Conservation (phyloP, 2,888 invertebrate genomes). For the Yponomeuta plumbellus region DNA sequence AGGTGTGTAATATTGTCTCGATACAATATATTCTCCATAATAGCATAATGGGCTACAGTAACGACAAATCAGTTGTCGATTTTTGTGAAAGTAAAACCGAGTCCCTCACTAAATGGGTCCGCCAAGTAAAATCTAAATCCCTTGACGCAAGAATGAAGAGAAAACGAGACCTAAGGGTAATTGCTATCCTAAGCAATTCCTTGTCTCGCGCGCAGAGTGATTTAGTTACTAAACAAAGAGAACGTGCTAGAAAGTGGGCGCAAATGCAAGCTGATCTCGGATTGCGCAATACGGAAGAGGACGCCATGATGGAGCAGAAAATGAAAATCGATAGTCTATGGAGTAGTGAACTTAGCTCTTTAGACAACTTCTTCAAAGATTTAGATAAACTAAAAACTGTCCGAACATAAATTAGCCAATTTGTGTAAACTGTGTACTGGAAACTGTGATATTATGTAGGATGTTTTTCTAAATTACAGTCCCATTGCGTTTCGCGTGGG, state of each 20-base stretch:
- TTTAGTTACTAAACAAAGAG: constrained; percentile 78
- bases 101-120: constrained; percentile 79
- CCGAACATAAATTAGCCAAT: constrained; percentile 44
- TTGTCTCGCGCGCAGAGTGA: constrained; percentile 77
- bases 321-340: constrained; percentile 69
- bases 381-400: constrained; percentile 77
- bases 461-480: constrained; percentile 76
- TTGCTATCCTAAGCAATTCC: constrained; percentile 79
- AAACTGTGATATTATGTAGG: constrained; percentile 71
- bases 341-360: constrained; percentile 79
- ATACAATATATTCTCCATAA: constrained; percentile 51
- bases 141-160: constrained; percentile 72
- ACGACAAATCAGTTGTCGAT: constrained; percentile 65
- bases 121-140: constrained; percentile 79
- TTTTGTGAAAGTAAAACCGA: constrained; percentile 76
- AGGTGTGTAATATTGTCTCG: constrained; percentile 66
- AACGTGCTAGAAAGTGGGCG: constrained; percentile 78
- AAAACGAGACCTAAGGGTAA: constrained; percentile 78
- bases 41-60: constrained; percentile 63
- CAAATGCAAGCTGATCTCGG: constrained; percentile 71
- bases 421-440: constrained; percentile 54
- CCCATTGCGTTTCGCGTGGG: constrained; percentile 77
- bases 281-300: constrained; percentile 64
- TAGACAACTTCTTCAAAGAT: constrained; percentile 81
- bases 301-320: constrained; percentile 56